Percentiles rank a stretch among this genome's conserved stretches.
Conservation (phyloP, 2,113 vertebrate genomes). For the Pseudois nayaur region DNA sequence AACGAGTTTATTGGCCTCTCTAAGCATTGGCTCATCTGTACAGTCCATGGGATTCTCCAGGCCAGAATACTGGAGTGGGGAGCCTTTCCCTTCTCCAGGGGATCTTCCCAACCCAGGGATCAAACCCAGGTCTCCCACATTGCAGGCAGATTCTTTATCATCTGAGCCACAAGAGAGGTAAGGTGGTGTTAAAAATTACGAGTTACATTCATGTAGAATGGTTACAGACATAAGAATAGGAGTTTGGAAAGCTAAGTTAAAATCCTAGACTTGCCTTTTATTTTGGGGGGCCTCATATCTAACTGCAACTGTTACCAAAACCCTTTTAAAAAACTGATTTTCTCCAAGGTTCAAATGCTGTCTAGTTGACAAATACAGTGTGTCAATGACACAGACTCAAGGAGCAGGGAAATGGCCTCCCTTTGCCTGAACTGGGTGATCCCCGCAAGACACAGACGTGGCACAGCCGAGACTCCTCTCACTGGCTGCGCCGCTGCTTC, state of each 20-base stretch:
- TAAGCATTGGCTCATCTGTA: not conserved
- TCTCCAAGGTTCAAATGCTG: not conserved
- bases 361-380: not conserved
- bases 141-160: not conserved
- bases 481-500: not conserved
- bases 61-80: not conserved
- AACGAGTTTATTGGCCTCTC: not conserved
- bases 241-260: not conserved
- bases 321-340: not conserved
- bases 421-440: not conserved
- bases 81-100: not conserved
- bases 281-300: not conserved
- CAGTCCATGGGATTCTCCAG: not conserved
- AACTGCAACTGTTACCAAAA: not conserved
- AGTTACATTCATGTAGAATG: not conserved
- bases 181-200: not conserved
- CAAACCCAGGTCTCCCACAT: not conserved
- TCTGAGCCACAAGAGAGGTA: not conserved
- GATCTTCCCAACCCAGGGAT: not conserved
- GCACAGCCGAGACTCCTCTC: not conserved
- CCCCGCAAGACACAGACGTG: not conserved
- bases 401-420: not conserved
- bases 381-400: not conserved
- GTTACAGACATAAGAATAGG: not conserved
- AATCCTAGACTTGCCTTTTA: not conserved